A percentile compares a stretch with the other conserved stretches of the same genome.
Conservation (phyloP, 1,140 invertebrate genomes). For the Battus philenor region DNA sequence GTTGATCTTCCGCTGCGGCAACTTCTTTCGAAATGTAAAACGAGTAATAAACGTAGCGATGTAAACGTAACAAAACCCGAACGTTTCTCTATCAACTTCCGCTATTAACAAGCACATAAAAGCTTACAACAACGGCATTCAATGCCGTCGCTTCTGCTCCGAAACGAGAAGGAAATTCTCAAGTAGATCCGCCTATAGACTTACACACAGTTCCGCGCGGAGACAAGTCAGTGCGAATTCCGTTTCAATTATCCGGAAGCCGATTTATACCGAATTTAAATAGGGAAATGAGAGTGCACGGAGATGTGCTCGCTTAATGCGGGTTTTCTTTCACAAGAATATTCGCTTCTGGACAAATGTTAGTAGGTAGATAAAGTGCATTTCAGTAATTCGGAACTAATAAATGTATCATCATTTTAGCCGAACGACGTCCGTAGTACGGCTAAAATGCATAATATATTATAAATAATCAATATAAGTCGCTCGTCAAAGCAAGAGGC, state of each 20-base stretch:
- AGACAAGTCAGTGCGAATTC: slow-evolving; percentile 31
- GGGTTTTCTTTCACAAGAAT: too few relatives aligned
- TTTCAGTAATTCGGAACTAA: too few relatives aligned
- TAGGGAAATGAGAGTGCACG: slow-evolving; percentile 18
- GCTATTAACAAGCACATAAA: slow-evolving; percentile 8
- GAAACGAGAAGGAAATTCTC: slow-evolving; percentile 2
- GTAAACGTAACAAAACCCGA: slow-evolving; percentile 1
- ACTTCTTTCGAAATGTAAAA: neutral
- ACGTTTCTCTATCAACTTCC: slow-evolving; percentile 2
- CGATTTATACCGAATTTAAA: slow-evolving; percentile 35
- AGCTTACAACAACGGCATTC: slow-evolving; percentile 3
- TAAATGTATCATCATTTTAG: too few relatives aligned
- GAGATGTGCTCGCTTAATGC: slow-evolving; percentile 36
- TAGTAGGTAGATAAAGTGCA: too few relatives aligned
- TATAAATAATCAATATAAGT: too few relatives aligned
- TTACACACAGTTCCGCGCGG: neutral
- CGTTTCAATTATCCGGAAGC: slow-evolving; percentile 40
- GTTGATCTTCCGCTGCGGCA: too few relatives aligned
- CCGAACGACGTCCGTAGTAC: too few relatives aligned
- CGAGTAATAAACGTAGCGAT: neutral
- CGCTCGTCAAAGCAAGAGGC: too few relatives aligned
- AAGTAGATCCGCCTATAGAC: slow-evolving; percentile 4
- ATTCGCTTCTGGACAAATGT: too few relatives aligned
- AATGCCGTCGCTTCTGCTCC: neutral
- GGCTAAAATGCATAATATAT: too few relatives aligned